These are phyloP conservation scores for Lophius piscatorius DNA, from an alignment of 2,113 vertebrate species.

Conservation along the genomic window DNA sequence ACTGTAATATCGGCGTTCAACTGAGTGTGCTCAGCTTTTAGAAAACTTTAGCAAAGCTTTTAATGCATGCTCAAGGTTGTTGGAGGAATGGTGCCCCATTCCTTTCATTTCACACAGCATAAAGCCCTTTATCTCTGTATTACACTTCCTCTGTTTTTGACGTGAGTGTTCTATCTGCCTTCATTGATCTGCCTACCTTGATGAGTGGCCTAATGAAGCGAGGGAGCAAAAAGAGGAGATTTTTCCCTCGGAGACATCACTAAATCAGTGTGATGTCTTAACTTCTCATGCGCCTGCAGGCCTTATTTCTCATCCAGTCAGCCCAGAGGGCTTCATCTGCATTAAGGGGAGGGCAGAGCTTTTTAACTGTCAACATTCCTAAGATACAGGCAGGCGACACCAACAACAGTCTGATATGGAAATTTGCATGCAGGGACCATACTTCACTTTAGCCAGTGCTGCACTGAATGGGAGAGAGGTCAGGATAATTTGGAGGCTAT, in stretches of 20 bases:
- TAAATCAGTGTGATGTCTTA: conserved; percentile 66
- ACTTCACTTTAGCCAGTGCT: conserved; percentile 26
- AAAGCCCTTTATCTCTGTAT: conserved; percentile 40
- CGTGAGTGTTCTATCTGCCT: conserved; percentile 40
- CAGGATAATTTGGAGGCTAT: conserved; percentile 59
- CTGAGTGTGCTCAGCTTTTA: conserved; percentile 29
- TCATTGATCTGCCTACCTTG: conserved; percentile 67
- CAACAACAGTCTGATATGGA: conserved; percentile 13
- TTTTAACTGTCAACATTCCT: conserved; percentile 52
- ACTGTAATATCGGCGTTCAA: conserved; percentile 4
- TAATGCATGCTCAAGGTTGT: conserved; percentile 27
- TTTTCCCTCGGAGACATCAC: conserved; percentile 48
- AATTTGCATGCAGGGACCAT: conserved; percentile 59
- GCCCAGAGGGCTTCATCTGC: conserved; percentile 9
- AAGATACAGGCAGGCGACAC: conserved; percentile 14
- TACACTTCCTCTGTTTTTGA: conserved; percentile 28
- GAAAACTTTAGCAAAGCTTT: conserved; percentile 18
- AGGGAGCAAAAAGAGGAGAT: conserved; percentile 50
- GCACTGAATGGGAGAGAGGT: conserved; percentile 53
- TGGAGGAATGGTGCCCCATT: conserved; percentile 26
- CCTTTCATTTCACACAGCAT: conserved; percentile 42
- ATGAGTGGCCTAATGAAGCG: conserved; percentile 68
- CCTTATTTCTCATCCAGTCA: conserved; percentile 33
- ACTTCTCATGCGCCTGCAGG: conserved; percentile 48
- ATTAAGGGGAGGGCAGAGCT: conserved; percentile 34